Conservation (phyloP, 2,113 vertebrate species). For the Macheiramphus alcinus region DNA sequence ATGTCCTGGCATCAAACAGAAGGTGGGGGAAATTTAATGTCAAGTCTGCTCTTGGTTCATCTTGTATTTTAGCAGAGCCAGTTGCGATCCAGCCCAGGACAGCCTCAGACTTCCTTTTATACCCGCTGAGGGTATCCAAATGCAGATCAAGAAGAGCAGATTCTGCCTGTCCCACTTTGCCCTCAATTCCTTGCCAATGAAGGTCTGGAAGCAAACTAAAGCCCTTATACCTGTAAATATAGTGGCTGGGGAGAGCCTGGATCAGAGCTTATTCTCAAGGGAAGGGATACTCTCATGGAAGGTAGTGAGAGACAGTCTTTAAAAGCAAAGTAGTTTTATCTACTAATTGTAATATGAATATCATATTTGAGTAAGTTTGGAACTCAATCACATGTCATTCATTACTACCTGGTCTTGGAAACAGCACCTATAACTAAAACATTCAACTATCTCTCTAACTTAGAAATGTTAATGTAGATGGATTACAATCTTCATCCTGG, state of each 20-base stretch:
- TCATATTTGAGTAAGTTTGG: neutral
- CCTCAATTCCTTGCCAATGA: neutral
- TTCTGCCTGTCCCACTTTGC: neutral
- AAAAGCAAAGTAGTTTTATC: neutral
- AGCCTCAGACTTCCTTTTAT: neutral
- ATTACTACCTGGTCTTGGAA: neutral
- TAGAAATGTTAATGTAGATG: neutral
- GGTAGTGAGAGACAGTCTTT: neutral
- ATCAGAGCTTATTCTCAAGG: neutral
- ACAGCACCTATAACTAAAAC: neutral
- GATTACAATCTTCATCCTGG: neutral
- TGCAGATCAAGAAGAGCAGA: neutral
- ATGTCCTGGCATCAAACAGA: neutral
- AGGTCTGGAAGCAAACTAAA: neutral
- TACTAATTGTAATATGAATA: neutral
- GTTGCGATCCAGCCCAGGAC: neutral
- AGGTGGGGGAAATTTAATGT: neutral
- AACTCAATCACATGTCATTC: neutral
- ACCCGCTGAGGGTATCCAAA: neutral
- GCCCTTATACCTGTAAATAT: neutral
- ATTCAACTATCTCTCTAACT: neutral
- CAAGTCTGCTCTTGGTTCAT: neutral
- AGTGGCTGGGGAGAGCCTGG: neutral
- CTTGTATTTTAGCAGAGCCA: neutral
- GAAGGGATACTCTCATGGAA: neutral